These are phyloP conservation scores for Lasioglossum calceatum DNA, from an alignment of 2,888 invertebrate genomes.

Conservation along the genomic window DNA sequence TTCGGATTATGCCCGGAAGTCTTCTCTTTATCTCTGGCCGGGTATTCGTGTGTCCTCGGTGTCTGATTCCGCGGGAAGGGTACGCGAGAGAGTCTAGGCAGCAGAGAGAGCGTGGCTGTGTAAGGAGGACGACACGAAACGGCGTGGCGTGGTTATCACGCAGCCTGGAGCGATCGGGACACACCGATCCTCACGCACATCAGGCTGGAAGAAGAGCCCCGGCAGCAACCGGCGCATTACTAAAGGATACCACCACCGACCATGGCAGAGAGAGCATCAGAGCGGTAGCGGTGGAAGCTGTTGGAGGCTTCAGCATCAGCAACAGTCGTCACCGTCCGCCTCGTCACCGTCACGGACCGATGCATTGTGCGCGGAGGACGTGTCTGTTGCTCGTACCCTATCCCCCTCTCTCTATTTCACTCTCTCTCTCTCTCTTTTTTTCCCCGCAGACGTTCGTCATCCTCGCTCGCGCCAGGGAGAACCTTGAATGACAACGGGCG, in stretches of 20 bases:
- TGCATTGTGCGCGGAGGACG: constrained; percentile 69
- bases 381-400: constrained; percentile 49
- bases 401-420: background rate
- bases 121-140: constrained; percentile 50
- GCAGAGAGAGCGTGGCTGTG: constrained; percentile 14
- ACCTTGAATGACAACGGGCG: constrained; percentile 77
- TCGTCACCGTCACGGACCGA: constrained; percentile 59
- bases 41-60: constrained; percentile 54
- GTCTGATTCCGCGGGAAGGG: constrained; percentile 42
- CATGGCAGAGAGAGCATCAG: constrained; percentile 14
- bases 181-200: constrained; percentile 54
- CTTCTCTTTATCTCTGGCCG: constrained; percentile 79
- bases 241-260: constrained; percentile 45
- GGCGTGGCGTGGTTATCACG: constrained; percentile 57
- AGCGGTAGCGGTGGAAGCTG: background rate
- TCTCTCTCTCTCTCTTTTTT: background rate
- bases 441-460: background rate
- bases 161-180: constrained; percentile 62
- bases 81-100: constrained; percentile 4
- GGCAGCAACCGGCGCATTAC: constrained; percentile 49
- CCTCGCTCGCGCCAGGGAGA: constrained; percentile 37
- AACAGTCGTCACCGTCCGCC: constrained; percentile 52
- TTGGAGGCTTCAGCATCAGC: constrained; percentile 47
- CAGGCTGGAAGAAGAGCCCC: background rate
- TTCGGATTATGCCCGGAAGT: constrained; percentile 84